Evolutionary conservation across 2,797 vertebrate species (phyloP), one percentile per base, ranked within the genome.

Genomic region (Macropodus opercularis): DNA sequence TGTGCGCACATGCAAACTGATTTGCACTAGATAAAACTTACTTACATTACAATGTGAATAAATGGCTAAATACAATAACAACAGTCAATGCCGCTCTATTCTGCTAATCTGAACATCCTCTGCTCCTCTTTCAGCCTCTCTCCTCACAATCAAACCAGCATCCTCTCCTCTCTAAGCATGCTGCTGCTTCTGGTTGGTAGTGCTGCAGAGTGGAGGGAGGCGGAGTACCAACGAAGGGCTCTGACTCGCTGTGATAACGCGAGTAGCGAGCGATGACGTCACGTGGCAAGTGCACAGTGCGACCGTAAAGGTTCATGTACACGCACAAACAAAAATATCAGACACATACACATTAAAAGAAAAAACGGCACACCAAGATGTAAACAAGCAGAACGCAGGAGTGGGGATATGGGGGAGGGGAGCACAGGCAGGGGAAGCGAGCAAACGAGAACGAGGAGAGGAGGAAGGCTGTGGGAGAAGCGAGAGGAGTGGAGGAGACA

Each of bases 241-340:
- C 77, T 84, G 85, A 91, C 81, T 90, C 64, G 86, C 82, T 80
- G 77, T 27, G 67, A 83, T 80, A 75, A 73, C 79, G 79, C 23
- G 69, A 84, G 86, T 60, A 75, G 85, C 72, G 84, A 80, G 85
- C 86, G 76, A 80, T 89, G 88, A 90, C 89, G 87, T 91, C 87
- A 89, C 84, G 50, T 59, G 48, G 63, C 74, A 63, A 68, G 67
- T 60, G 67, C 72, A 51, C 17, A 17, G 43, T 54, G 62, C 36
- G 0, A 60, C 48, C 12, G 32, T 53, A 63, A 46, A 15, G 49
- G 38, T 50, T 27, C 50, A 24, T 23, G 39, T 35, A 34, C 58
- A 23, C 14, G 21, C 71, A 59, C n/a, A n/a, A n/a, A n/a, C n/a
- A n/a, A n/a, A n/a, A n/a, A n/a, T n/a, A n/a, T n/a, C n/a, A n/a